These are phyloP conservation scores for Trichogramma dendrolimi DNA, from an alignment of 2,888 invertebrate genomes.

Conservation along the genomic window DNA sequence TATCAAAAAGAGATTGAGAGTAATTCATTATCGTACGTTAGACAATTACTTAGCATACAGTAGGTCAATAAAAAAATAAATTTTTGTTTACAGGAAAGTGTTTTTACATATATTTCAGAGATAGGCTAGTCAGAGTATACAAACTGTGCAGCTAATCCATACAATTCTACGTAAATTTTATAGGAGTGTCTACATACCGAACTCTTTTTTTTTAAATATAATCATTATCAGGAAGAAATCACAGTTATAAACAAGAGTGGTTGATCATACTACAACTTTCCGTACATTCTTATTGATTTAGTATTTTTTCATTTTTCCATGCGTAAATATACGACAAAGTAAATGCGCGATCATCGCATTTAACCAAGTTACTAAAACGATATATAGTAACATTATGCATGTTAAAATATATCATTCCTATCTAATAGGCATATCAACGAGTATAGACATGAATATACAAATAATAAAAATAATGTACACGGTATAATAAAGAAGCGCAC, in stretches of 20 bases:
- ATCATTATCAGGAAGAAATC: slow-evolving; percentile 12
- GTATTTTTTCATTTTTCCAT: background rate
- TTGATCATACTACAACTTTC: slow-evolving; percentile 11
- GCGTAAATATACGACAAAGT: slow-evolving; percentile 15
- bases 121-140: slow-evolving; percentile 9
- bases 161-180: slow-evolving; percentile 10
- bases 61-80: slow-evolving; percentile 1
- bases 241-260: slow-evolving; percentile 24
- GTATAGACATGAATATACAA: slow-evolving; percentile 33
- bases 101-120: background rate
- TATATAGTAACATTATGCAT: slow-evolving; percentile 21
- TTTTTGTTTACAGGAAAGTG: slow-evolving; percentile 16
- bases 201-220: slow-evolving; percentile 4
- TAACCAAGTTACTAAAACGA: slow-evolving; percentile 2
- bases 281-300: background rate
- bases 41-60: background rate
- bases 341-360: slow-evolving; percentile 21
- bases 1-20: slow-evolving; percentile 1
- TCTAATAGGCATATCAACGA: slow-evolving; percentile 32
- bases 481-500: no score
- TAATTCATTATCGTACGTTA: background rate
- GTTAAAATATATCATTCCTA: slow-evolving; percentile 29
- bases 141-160: slow-evolving; percentile 5
- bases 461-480: slow-evolving; percentile 14
- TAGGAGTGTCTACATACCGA: slow-evolving; percentile 15